Conservation (phyloP, 2,797 vertebrate species). For the Cossypha heuglini region DNA sequence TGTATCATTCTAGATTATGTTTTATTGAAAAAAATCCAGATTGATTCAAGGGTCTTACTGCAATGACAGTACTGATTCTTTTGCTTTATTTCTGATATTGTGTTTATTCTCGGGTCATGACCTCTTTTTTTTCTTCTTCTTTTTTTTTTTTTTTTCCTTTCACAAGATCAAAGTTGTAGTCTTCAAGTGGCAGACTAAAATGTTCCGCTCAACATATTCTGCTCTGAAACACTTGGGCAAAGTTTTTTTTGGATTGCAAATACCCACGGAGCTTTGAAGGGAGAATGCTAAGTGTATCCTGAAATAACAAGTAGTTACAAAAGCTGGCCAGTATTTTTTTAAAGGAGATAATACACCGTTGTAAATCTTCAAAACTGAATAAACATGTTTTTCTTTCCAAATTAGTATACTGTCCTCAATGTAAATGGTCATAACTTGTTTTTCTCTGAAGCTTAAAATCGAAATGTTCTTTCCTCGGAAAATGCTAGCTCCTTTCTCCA, state of each 20-base stretch:
- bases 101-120: background rate
- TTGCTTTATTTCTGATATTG: background rate
- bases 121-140: fast-evolving
- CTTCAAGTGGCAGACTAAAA: background rate
- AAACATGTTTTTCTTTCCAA: background rate
- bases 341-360: background rate
- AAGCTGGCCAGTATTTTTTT: background rate
- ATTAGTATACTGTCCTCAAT: fast-evolving
- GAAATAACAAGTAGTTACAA: background rate
- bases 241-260: background rate
- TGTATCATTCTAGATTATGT: background rate
- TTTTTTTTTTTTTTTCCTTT: background rate
- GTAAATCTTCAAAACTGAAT: background rate
- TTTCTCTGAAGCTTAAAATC: background rate
- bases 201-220: background rate
- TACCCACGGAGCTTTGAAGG: background rate
- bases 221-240: background rate
- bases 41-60: background rate
- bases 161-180: background rate
- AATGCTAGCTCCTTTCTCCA: background rate
- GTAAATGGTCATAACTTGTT: background rate
- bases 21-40: background rate
- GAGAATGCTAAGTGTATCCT: background rate
- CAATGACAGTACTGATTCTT: background rate
- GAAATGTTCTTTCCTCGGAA: background rate